These are phyloP conservation scores for Hucho hucho DNA, from an alignment of 2,113 vertebrate species.

Conservation along the genomic window DNA sequence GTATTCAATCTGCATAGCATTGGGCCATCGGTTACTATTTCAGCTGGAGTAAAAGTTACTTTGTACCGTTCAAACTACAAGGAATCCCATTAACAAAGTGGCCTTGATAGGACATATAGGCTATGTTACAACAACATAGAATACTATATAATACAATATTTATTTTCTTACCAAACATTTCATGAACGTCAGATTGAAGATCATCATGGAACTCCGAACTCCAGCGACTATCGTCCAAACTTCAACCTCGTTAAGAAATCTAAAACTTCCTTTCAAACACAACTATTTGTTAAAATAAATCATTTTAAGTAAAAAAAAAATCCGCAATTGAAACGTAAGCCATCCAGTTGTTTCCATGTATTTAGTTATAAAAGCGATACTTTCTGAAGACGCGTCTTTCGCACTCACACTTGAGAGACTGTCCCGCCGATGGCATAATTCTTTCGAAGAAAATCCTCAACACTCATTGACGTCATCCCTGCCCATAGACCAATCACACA, in stretches of 20 bases:
- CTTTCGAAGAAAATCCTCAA: background rate
- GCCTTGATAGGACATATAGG: background rate
- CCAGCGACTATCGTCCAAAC: slow-evolving; percentile 48
- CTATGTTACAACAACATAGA: too few species aligned
- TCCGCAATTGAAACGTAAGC: background rate
- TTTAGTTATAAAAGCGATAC: background rate
- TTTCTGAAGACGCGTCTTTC: background rate
- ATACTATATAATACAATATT: too few species aligned
- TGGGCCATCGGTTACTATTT: background rate
- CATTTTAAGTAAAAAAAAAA: background rate
- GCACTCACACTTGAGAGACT: background rate
- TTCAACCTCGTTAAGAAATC: slow-evolving; percentile 20
- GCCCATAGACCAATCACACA: background rate
- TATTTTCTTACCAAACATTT: slow-evolving; percentile 52
- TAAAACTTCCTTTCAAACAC: background rate
- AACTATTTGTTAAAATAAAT: background rate
- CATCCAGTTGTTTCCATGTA: slow-evolving; percentile 34
- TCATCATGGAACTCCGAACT: slow-evolving; percentile 66
- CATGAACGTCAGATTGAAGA: slow-evolving; percentile 56
- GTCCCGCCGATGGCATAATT: too few species aligned
- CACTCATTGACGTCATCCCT: background rate
- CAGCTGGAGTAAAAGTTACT: background rate
- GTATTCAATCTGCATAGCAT: too few species aligned
- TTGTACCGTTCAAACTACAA: background rate
- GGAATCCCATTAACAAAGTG: background rate